Evolutionary conservation across 2,113 vertebrate species (phyloP).

Genomic region (Noturus placidus): DNA sequence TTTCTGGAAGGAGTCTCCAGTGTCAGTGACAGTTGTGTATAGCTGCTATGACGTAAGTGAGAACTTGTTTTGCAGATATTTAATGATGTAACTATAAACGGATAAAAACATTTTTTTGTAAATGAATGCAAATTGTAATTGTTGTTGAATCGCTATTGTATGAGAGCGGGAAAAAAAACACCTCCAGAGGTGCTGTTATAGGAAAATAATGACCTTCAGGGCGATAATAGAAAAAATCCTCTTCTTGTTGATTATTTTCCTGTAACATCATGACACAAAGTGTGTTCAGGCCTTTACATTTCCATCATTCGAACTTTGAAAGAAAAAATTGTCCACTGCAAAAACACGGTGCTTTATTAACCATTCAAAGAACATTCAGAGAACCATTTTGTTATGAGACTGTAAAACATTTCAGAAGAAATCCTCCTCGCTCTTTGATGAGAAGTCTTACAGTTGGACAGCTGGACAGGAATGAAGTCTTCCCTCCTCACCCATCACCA

Average conservation of each 20-base stretch:
- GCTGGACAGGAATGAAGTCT: conserved; percentile 37
- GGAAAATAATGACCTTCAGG: background rate
- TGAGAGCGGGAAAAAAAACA: background rate
- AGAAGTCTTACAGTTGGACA: conserved; percentile 35
- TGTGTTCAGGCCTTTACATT: background rate
- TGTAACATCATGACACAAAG: background rate
- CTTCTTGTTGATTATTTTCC: background rate
- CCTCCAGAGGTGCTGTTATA: background rate
- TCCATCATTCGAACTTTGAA: background rate
- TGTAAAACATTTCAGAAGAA: background rate
- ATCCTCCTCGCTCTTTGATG: conserved; percentile 23
- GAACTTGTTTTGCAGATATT: background rate
- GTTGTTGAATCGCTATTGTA: background rate
- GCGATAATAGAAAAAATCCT: background rate
- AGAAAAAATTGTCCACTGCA: too few species aligned
- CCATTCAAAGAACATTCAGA: background rate
- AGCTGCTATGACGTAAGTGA: background rate
- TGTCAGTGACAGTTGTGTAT: background rate
- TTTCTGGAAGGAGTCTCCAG: background rate
- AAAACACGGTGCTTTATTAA: background rate
- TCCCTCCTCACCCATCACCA: conserved; percentile 17
- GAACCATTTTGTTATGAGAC: background rate
- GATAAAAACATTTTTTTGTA: background rate
- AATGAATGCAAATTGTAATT: background rate
- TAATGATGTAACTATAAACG: background rate